Conservation (phyloP, 2,888 invertebrate genomes). For the Chalcis sispes region DNA sequence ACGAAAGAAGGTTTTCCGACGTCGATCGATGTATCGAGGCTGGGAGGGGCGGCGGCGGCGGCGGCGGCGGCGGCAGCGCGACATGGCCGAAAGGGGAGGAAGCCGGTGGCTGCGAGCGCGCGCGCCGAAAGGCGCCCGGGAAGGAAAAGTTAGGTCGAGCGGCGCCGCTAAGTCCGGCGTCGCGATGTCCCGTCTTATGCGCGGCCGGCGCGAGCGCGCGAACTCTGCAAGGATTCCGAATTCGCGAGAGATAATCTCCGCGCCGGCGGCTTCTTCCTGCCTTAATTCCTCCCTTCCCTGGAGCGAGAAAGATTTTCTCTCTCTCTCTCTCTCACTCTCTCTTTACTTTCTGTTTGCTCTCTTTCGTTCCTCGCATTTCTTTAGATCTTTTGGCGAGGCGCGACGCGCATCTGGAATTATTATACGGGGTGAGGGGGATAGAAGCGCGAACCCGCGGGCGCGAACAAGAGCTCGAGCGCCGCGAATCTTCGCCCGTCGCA, state of each 20-base stretch:
- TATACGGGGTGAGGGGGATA: no score
- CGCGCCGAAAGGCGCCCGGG: not conserved
- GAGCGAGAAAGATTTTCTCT: no score
- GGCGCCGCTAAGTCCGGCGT: conserved; percentile 64
- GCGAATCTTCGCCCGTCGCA: no score
- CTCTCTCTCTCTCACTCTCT: no score
- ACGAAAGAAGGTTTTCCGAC: not conserved
- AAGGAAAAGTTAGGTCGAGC: conserved; percentile 49
- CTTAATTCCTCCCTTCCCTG: not conserved
- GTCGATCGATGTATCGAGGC: not conserved
- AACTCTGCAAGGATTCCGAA: no score
- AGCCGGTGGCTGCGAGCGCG: not conserved
- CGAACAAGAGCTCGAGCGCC: no score
- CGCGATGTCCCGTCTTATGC: conserved; percentile 44
- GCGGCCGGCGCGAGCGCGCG: not conserved
- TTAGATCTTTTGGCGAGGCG: no score
- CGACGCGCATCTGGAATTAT: no score
- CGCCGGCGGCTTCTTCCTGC: not conserved
- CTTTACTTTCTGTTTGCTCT: no score
- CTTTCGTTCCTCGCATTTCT: no score
- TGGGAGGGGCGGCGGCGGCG: not conserved
- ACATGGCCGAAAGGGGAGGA: conserved; percentile 35
- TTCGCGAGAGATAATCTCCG: no score
- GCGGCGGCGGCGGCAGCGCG: conserved; percentile 6
- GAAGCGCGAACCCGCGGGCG: no score